Evolutionary conservation across 2,797 vertebrate genomes (phyloP).

Genomic region (Lutjanus campechanus): DNA sequence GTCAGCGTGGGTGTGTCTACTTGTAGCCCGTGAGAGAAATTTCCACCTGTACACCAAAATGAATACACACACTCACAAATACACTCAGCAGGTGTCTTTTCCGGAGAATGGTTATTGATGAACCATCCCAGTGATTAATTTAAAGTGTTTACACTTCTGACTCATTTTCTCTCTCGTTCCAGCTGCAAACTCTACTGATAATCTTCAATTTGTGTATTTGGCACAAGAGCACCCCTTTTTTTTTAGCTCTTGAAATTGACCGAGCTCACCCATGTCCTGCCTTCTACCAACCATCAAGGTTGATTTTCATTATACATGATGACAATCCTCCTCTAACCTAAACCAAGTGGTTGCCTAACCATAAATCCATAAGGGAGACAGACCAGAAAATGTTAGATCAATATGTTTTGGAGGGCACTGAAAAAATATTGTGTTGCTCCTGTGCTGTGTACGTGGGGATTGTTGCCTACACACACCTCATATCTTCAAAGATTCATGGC

Average conservation of each 20-base stretch:
- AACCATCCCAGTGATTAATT: constrained; percentile 27
- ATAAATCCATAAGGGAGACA: neutral
- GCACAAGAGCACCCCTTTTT: constrained; percentile 2
- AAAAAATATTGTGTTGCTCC: no score
- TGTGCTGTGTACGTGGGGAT: neutral
- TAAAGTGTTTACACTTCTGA: constrained; percentile 34
- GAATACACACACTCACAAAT: constrained; percentile 4
- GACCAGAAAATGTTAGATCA: neutral
- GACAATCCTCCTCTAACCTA: neutral
- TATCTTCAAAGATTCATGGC: no score
- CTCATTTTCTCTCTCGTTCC: constrained; percentile 1
- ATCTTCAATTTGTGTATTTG: constrained; percentile 39
- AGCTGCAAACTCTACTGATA: constrained; percentile 24
- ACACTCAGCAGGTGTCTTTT: constrained; percentile 13
- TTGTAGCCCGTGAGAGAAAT: neutral
- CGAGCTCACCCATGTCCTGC: neutral
- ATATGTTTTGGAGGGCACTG: neutral
- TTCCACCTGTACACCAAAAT: neutral
- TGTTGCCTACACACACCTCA: neutral
- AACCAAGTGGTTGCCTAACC: neutral
- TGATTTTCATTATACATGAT: constrained; percentile 34
- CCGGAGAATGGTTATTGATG: constrained; percentile 38
- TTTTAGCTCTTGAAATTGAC: constrained; percentile 13
- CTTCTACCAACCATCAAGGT: neutral
- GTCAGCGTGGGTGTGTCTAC: constrained; percentile 12